These are phyloP conservation scores for Antheraea assamensis DNA, from an alignment of 2,888 invertebrate species.

Conservation along the genomic window DNA sequence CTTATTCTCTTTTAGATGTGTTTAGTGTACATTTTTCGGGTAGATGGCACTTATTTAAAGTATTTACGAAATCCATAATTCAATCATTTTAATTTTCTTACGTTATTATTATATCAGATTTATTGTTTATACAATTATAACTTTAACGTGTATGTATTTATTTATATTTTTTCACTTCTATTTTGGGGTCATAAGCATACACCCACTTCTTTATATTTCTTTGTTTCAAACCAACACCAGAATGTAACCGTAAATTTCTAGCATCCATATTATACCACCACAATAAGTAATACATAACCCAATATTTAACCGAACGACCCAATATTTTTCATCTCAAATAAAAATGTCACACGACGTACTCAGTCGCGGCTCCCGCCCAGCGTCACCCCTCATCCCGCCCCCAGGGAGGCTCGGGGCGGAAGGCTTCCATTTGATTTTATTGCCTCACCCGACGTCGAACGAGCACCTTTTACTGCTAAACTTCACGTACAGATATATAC, in stretches of 20 bases:
- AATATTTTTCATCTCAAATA: constrained; percentile 23
- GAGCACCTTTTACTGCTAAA: constrained; percentile 47
- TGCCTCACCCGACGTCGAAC: constrained; percentile 39
- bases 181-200: too few species aligned
- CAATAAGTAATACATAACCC: constrained; percentile 19
- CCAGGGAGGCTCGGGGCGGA: constrained; percentile 26
- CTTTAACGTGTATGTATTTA: too few species aligned
- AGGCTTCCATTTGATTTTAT: constrained; percentile 62
- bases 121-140: too few species aligned
- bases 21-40: too few species aligned
- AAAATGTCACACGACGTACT: constrained; percentile 34
- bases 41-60: too few species aligned
- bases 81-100: too few species aligned
- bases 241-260: neutral
- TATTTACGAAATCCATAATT: too few species aligned
- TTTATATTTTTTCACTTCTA: neutral
- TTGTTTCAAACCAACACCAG: too few species aligned
- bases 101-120: too few species aligned
- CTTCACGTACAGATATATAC: constrained; percentile 33
- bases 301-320: constrained; percentile 19
- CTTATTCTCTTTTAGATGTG: too few species aligned
- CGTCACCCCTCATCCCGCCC: constrained; percentile 22
- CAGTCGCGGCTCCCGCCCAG: neutral
- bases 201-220: too few species aligned
- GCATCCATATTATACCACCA: neutral